Evolutionary conservation across 2,113 vertebrate genomes (phyloP).

Genomic region (Athene cunicularia): DNA sequence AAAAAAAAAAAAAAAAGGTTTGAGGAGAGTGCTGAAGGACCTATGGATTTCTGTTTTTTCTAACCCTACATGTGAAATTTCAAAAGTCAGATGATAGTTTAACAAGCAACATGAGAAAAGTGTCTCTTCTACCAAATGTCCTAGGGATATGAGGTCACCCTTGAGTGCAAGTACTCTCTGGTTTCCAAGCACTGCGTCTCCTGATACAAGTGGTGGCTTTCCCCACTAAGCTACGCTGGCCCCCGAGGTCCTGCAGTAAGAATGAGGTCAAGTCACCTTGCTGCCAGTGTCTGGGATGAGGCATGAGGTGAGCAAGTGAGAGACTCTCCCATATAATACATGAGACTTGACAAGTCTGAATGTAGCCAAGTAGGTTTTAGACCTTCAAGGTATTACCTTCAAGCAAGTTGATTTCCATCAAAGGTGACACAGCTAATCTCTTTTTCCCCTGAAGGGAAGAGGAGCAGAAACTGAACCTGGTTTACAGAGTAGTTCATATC

Average conservation of each 20-base stretch:
- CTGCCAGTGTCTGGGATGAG: background rate
- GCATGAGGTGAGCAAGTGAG: background rate
- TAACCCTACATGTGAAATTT: background rate
- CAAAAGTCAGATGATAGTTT: background rate
- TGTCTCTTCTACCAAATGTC: background rate
- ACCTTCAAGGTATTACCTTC: background rate
- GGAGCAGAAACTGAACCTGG: background rate
- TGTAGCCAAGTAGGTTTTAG: slow-evolving; percentile 6
- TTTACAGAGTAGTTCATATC: background rate
- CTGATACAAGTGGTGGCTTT: background rate
- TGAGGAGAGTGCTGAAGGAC: background rate
- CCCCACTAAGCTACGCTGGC: background rate
- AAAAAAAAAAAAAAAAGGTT: background rate
- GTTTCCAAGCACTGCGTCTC: background rate
- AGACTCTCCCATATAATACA: background rate
- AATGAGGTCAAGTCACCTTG: background rate
- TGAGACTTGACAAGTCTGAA: slow-evolving; percentile 22
- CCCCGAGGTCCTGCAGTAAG: background rate
- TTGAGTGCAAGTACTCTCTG: background rate
- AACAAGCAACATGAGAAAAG: background rate
- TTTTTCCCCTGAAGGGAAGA: slow-evolving; percentile 2
- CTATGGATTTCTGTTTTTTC: background rate
- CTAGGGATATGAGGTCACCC: background rate
- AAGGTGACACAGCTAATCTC: slow-evolving; percentile 7
- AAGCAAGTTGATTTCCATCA: slow-evolving; percentile 13